phyloP scores from a whole-genome alignment of 2,888 invertebrate genomes.

The Subacronicta megacephala region DNA sequence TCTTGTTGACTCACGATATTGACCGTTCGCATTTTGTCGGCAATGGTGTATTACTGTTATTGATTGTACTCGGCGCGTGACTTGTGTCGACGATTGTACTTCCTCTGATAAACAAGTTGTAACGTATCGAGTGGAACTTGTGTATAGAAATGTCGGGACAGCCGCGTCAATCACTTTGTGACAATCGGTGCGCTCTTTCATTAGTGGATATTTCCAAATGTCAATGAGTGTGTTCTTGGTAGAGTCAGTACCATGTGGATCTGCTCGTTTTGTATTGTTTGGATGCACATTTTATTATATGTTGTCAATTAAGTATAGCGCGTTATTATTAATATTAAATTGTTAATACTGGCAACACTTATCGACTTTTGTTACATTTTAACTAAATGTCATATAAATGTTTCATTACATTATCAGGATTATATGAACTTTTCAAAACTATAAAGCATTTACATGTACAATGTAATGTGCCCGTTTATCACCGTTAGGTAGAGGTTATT shows the following conservation, averaged over 20 bases:
- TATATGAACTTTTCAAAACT: neutral
- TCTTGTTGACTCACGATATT: conserved; percentile 87
- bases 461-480: conserved; percentile 39
- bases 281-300: conserved; percentile 3
- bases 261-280: conserved; percentile 7
- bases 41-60: conserved; percentile 88
- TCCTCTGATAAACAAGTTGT: conserved; percentile 72
- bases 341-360: neutral
- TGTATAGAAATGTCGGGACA: conserved; percentile 46
- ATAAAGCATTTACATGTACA: conserved; percentile 8
- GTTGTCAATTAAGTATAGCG: conserved; percentile 6
- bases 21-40: conserved; percentile 83
- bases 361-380: neutral
- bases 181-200: conserved; percentile 42
- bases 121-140: conserved; percentile 61
- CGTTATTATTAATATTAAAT: neutral
- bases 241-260: neutral
- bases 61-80: conserved; percentile 87
- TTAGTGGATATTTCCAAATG: conserved; percentile 40
- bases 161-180: conserved; percentile 45
- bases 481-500: conserved; percentile 35
- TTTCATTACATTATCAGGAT: too few species aligned
- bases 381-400: neutral
- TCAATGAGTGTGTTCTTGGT: conserved; percentile 25
- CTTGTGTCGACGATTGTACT: conserved; percentile 84